Evolutionary conservation across 2,113 vertebrate species (phyloP), one percentile per base, ranked within the genome.

Genomic region (Myiopsitta monachus): DNA sequence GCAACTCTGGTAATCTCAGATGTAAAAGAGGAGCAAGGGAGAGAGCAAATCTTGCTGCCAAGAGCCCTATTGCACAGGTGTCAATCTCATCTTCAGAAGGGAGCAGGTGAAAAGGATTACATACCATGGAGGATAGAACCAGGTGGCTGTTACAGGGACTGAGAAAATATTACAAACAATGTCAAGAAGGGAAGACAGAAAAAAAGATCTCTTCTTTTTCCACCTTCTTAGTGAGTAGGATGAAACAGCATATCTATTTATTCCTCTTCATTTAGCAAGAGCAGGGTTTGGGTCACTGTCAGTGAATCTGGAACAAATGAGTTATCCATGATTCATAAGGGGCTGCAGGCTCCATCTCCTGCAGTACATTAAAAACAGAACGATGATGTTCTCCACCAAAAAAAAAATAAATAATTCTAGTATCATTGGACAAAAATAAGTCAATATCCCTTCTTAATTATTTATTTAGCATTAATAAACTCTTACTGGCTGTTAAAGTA

Each of bases 361-460:
- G 27, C 49, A 92, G 81, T 73, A 51, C 85, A 90, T 84, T 88
- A 83, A 83, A 96, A 92, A 64, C 36, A 55, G 69, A 94, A 85
- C 33, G 85, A 87, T 44, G 11, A 72, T 68, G 31, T 91, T 94
- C 70, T 63, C 68, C 49, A 69, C 38, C 17, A 54, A 64, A 64
- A 73, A 69, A 47, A 52, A 84, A 36, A 59, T 12, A 0, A 22
- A 64, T 28, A 30, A n/a, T 87, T 74, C 51, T 87, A 9, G 11
- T 67, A 81, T 69, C 12, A 74, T 7, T 62, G 33, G 30, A 83
- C 14, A 91, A 91, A 96, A 93, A 83, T 44, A 87, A 92, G 91
- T 70, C 68, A 94, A 87, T 95, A 95, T 74, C 18, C n/a, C 39
- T 72, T 64, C 57, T 94, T 84, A 92, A 97, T 97, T 96, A 95